phyloP scores from a whole-genome alignment of 1,140 invertebrate species.

The Apocrypta bakeri region DNA sequence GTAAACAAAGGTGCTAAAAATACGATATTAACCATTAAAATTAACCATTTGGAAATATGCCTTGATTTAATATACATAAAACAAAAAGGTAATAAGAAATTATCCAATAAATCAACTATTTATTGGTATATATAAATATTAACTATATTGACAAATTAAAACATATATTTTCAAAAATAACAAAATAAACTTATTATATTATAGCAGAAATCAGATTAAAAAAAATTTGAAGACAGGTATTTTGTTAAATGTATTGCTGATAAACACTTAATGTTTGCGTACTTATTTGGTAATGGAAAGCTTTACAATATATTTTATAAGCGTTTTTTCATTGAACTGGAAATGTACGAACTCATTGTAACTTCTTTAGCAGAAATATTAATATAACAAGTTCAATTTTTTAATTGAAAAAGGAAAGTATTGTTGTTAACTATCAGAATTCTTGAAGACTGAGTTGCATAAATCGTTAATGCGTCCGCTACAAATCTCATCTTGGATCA shows the following conservation, averaged over 20 bases:
- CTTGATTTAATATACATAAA: neutral
- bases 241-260: neutral
- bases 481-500: constrained; percentile 24
- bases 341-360: neutral
- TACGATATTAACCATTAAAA: neutral
- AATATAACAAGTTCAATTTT: constrained; percentile 12
- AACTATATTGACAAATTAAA: constrained; percentile 1
- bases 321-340: neutral
- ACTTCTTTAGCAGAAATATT: neutral
- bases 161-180: neutral
- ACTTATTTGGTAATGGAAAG: constrained; percentile 11
- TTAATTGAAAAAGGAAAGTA: constrained; percentile 21
- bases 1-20: constrained; percentile 22
- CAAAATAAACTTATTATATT: constrained; percentile 6
- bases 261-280: constrained; percentile 14
- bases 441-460: constrained; percentile 41
- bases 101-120: neutral
- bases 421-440: constrained; percentile 33
- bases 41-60: neutral
- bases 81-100: neutral
- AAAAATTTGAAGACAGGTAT: neutral
- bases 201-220: neutral
- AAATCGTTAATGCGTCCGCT: constrained; percentile 40
- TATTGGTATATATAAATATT: neutral
- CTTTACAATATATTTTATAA: neutral